phyloP scores from a whole-genome alignment of 1,140 invertebrate genomes.

The Halyomorpha halys region DNA sequence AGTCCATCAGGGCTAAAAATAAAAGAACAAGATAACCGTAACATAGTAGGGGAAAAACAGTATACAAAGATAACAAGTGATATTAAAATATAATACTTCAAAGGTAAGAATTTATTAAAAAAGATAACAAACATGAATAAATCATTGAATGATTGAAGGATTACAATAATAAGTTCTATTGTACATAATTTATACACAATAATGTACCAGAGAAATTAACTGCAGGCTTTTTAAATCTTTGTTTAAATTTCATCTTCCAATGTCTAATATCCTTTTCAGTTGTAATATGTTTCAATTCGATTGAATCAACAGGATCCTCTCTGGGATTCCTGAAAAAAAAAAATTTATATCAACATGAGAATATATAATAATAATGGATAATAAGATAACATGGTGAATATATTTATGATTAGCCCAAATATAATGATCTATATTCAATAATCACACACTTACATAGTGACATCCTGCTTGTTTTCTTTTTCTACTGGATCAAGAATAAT shows the following conservation, averaged over 20 bases:
- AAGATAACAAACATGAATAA: too few relatives aligned
- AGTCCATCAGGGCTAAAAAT: too few relatives aligned
- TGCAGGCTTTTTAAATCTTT: conserved; percentile 6
- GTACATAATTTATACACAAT: background rate
- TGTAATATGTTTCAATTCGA: conserved; percentile 2
- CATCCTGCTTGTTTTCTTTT: background rate
- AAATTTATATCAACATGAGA: background rate
- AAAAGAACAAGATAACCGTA: too few relatives aligned
- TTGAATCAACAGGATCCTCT: background rate
- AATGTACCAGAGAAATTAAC: background rate
- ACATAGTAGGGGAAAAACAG: too few relatives aligned
- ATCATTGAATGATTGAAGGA: too few relatives aligned
- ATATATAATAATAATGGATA: too few relatives aligned
- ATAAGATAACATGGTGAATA: too few relatives aligned
- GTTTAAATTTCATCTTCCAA: conserved; percentile 10
- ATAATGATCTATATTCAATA: too few relatives aligned
- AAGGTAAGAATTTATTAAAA: too few relatives aligned
- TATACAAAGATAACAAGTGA: too few relatives aligned
- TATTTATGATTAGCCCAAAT: background rate
- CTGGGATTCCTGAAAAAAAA: background rate
- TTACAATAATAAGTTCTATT: background rate
- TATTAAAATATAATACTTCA: too few relatives aligned
- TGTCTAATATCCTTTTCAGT: conserved; percentile 4
- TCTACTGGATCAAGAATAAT: background rate
- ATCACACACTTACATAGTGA: background rate